Evolutionary conservation across 2,888 invertebrate species (phyloP), one percentile per base, ranked within the genome.

Genomic region (Ferdinandea cuprea): DNA sequence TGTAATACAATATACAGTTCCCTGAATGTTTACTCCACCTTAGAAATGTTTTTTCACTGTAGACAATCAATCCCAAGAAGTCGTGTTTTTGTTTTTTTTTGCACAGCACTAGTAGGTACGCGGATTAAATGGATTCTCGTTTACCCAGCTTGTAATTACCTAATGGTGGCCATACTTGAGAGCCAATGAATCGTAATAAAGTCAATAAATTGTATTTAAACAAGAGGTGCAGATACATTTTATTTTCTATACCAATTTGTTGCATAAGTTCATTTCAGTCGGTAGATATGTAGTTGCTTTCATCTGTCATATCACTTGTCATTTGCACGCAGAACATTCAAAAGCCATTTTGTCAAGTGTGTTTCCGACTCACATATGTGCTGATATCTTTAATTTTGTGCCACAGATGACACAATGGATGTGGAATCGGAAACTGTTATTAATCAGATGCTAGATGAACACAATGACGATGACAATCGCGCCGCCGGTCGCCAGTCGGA

Each of bases 401-500:
- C 42, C 32, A 11, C 35, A 21, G 28, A 44, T 44, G 46, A 15
- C 19, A 58, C 56, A 69, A 48, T 50, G 15, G 11, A 8, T 19
- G 5, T 44, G 19, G 19, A 28, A 59, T 59, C 71, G 71, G 71
- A 59, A 59, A 71, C 59, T 59, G 71, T 30, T 13, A 46, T 59
- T 50, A 59, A 40, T 59, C 19, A 50, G 21, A 30, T 59, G 40
- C 30, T 13, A 50, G 30, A 48, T 59, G 59, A 48, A 17, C 48
- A 25, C 48, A 25, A 25, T 37, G 25, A 40, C 3, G 44, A 52
- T 17, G 42, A 42, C 32, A 13, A 19, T n/a, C n/a, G n/a, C n/a
- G n/a, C n/a, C n/a, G n/a, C n/a, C n/a, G n/a, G n/a, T 40, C 28
- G 44, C 19, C 21, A 15, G 58, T 63, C 72, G 77, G 77, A 72